Base-by-base conservation (phyloP, 2,888 invertebrate genomes). In the Morpho deidamia region DNA sequence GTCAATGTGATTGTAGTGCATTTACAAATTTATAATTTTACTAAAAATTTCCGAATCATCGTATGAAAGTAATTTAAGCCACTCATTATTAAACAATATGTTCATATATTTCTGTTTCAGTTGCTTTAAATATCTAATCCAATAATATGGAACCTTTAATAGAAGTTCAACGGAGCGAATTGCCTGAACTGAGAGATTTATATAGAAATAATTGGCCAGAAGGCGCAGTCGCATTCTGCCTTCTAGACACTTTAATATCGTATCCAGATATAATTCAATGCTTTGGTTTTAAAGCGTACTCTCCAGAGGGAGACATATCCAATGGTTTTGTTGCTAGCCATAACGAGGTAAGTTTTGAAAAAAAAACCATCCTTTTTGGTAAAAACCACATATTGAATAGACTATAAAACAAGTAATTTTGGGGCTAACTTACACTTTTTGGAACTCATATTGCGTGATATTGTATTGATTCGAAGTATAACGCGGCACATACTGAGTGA, bases 291-390 rank as follows among this genome's bases (percentile, higher is more conserved):
- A 68, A 71, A 61, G 65, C 74, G 4, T 76, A 69, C 44, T 72
- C 72, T 44, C 72, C 74, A 1, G 59, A 62, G 33, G 75, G 74
- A 7, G 62, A 71, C 10, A 42, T 71, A n/a, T 53, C 56, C 5
- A 68, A 70, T 60, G 75, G 74, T 40, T 68, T 75, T 59, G 44
- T 76, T 4, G 70, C 65, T 5, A 53, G 61, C 4, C 38, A 23
- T 46, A 51, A 57, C 7, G 60, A 23, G 23, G 23, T 23, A 23
- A 23, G 23, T 23, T 5, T 23, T n/a, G n/a, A n/a, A n/a, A n/a
- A n/a, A n/a, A n/a, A n/a, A n/a, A n/a, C n/a, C n/a, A n/a, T n/a
- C n/a, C n/a, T n/a, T n/a, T n/a, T n/a, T 23, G 2, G 23, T 23
- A 23, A 23, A 23, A 23, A 5, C 23, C 23, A 2, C 23, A 23